Percentiles rank a stretch among this genome's conserved stretches.
Conservation (phyloP, 2,113 vertebrate species). For the Sterna hirundo region DNA sequence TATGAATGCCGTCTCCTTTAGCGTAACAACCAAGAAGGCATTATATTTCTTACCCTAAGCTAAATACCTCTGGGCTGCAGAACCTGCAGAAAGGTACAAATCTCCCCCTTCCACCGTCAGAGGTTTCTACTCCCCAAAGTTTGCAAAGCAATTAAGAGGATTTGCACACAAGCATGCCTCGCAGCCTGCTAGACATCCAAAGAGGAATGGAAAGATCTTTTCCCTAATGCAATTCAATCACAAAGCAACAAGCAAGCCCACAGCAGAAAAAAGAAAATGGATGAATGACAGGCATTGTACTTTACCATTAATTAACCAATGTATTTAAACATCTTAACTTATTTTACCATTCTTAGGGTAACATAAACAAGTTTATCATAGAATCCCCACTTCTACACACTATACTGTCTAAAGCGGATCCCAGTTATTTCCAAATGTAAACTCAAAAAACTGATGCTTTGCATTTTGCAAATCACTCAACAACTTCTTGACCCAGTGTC, state of each 20-base stretch:
- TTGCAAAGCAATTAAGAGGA: background rate
- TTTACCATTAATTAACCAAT: background rate
- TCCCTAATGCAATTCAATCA: background rate
- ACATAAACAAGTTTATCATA: background rate
- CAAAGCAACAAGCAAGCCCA: background rate
- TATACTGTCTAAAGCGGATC: background rate
- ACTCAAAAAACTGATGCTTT: rapidly evolving
- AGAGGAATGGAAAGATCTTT: background rate
- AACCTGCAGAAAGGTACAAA: background rate
- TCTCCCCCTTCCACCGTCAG: background rate
- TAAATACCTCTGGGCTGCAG: background rate
- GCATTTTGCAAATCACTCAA: background rate
- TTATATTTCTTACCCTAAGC: background rate
- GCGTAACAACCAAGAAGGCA: background rate
- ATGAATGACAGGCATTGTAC: background rate
- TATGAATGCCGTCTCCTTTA: background rate
- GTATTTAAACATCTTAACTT: background rate
- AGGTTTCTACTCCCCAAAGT: background rate
- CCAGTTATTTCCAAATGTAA: background rate
- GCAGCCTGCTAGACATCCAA: background rate
- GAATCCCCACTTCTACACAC: background rate
- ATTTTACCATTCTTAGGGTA: background rate
- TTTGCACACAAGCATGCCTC: background rate
- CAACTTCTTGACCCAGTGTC: background rate
- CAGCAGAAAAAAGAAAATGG: background rate